A percentile compares a stretch with the other conserved stretches of the same genome.
Evolutionary conservation across 2,888 invertebrate genomes (phyloP).

Genomic region (Caradrina kadenii): DNA sequence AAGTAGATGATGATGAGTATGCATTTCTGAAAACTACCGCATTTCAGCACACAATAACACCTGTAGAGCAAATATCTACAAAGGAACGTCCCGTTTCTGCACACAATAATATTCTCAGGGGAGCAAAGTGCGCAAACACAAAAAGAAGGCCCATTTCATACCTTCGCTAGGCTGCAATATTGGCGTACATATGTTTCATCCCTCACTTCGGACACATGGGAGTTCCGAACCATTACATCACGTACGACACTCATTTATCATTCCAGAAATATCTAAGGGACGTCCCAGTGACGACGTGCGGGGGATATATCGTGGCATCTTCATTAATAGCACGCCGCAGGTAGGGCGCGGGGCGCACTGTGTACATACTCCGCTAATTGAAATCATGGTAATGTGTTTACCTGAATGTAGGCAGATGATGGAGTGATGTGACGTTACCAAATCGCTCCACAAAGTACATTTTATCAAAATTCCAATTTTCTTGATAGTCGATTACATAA

Average conservation of each 20-base stretch:
- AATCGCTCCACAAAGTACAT: slow-evolving; percentile 26
- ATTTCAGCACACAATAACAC: slow-evolving; percentile 38
- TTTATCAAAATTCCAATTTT: slow-evolving; percentile 11
- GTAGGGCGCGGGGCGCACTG: slow-evolving; percentile 56
- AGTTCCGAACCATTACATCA: slow-evolving; percentile 74
- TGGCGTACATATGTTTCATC: slow-evolving; percentile 58
- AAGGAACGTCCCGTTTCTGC: slow-evolving; percentile 13
- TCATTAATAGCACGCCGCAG: slow-evolving; percentile 72
- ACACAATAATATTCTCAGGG: slow-evolving; percentile 40
- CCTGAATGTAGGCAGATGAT: slow-evolving; percentile 56
- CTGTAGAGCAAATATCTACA: slow-evolving; percentile 41
- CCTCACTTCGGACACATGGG: slow-evolving; percentile 69
- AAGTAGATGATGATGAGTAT: too few relatives aligned
- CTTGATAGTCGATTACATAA: neutral
- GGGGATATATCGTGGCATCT: slow-evolving; percentile 68
- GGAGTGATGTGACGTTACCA: slow-evolving; percentile 45
- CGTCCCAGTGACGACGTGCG: slow-evolving; percentile 67
- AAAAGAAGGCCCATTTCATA: slow-evolving; percentile 41
- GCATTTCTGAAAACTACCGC: slow-evolving; percentile 24
- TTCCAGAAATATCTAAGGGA: slow-evolving; percentile 77
- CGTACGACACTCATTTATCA: slow-evolving; percentile 81
- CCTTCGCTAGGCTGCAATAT: slow-evolving; percentile 54
- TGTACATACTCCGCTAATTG: slow-evolving; percentile 69
- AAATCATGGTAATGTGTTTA: slow-evolving; percentile 67
- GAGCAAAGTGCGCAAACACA: slow-evolving; percentile 42